phyloP scores from a whole-genome alignment of 2,888 invertebrate genomes.

The Aphodius sticticus region DNA sequence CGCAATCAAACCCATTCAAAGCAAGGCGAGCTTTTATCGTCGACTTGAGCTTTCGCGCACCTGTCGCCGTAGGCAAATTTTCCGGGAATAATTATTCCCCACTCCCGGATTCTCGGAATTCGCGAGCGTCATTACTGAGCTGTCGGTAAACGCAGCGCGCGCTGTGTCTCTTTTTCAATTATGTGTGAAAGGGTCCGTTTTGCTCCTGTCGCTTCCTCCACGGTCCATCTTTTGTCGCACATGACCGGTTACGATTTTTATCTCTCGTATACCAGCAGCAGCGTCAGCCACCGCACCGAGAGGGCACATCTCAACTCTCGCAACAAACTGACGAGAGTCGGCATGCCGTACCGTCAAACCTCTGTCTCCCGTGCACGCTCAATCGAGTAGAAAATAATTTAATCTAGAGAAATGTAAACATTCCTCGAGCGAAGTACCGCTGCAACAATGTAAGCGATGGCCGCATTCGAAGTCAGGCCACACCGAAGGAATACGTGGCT shows the following conservation, averaged over 20 bases:
- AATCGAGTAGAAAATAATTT: background rate
- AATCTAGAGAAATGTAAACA: background rate
- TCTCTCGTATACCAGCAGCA: background rate
- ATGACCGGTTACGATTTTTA: slow-evolving; percentile 4
- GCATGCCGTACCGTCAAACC: background rate
- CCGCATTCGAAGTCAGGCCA: background rate
- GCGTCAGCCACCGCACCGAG: background rate
- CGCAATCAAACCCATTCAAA: background rate
- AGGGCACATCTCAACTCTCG: background rate
- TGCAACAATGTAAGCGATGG: background rate
- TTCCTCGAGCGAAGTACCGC: background rate
- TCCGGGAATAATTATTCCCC: slow-evolving; percentile 8
- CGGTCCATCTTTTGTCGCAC: background rate
- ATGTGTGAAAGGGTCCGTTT: slow-evolving; percentile 4
- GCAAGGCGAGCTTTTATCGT: background rate
- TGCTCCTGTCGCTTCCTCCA: background rate
- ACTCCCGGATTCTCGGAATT: background rate
- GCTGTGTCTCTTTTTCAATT: background rate
- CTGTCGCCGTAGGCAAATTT: slow-evolving; percentile 20
- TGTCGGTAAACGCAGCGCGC: background rate
- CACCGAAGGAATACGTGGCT: background rate
- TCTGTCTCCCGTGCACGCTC: background rate
- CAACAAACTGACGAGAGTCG: background rate
- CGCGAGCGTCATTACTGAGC: background rate
- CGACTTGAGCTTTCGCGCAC: slow-evolving; percentile 20